Evolutionary conservation across 2,888 invertebrate species (phyloP), one percentile per base, ranked within the genome.

Genomic region (Melanostoma mellinum): DNA sequence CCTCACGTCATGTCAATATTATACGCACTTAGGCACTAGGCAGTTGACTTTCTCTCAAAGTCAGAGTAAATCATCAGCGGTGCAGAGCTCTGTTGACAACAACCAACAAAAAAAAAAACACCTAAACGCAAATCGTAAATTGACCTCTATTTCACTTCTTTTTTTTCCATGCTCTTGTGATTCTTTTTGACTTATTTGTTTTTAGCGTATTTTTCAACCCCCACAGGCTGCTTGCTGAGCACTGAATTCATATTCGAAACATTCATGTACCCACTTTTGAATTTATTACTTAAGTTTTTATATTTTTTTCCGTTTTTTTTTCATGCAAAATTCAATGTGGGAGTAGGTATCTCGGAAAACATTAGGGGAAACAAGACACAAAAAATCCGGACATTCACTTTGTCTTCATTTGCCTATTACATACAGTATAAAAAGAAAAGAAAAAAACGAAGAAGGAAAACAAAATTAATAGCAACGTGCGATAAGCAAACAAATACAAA

Each of bases 101-200:
- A 20, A 20, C 20, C 20, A 20, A 20, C 20, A 58, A 46, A 44
- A 9, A 46, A 44, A 9, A 50, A 50, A 52, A 40, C 63, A 38
- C 74, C 56, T 52, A 67, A 75, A 67, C 58, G 75, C 75, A 61
- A 20, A 20, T 20, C 60, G 68, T 53, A 60, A 60, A 75, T 75
- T 75, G 68, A 75, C 75, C 75, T 75, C 75, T 60, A 68, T 75
- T 75, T 68, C 60, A 53, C 60, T 52, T 67, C 9, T 36, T 20
- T 20, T 20, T 20, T 20, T 20, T 20, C 20, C 20, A 20, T 20
- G 20, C 20, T 20, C 20, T 20, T 20, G 20, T 20, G 20, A 20
- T 20, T 20, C 20, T 20, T 20, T 20, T 20, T 20, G 20, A 20
- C 20, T 20, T 20, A 20, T 20, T 20, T 20, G 20, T 20, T 20